A percentile compares a stretch with the other conserved stretches of the same genome.
These are phyloP conservation scores for Pachypanchax playfairii DNA, from an alignment of 2,113 vertebrate species.

Conservation along the genomic window DNA sequence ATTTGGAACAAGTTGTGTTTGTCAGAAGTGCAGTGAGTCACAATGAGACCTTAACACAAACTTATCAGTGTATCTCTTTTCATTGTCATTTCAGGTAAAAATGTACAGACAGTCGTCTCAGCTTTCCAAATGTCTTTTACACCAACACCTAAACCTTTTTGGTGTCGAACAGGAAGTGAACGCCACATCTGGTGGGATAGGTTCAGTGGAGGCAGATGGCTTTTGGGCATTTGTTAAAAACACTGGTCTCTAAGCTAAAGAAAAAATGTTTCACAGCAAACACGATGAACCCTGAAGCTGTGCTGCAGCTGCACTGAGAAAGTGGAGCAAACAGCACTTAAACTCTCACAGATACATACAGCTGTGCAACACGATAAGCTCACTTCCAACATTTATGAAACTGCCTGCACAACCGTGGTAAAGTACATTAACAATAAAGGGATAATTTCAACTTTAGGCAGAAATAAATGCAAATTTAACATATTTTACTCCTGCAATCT, in stretches of 20 bases:
- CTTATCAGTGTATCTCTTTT: not conserved
- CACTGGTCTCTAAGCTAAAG: slow-evolving; percentile 21
- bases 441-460: slow-evolving; percentile 24
- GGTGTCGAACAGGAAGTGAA: not conserved
- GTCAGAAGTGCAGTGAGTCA: too few relatives aligned
- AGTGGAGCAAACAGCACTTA: slow-evolving; percentile 24
- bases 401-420: slow-evolving; percentile 18
- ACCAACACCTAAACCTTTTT: not conserved
- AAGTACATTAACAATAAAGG: slow-evolving; percentile 38
- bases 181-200: not conserved
- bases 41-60: not conserved
- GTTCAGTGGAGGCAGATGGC: slow-evolving; percentile 14
- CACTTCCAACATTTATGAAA: slow-evolving; percentile 20
- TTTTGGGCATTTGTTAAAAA: slow-evolving; percentile 14
- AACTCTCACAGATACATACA: slow-evolving; percentile 1
- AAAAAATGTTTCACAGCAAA: slow-evolving; percentile 40
- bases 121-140: too few relatives aligned
- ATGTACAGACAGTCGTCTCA: too few relatives aligned
- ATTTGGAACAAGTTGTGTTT: too few relatives aligned
- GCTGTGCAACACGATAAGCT: slow-evolving; percentile 48
- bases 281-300: slow-evolving; percentile 30
- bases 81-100: not conserved
- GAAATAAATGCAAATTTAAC: slow-evolving; percentile 10
- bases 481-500: not conserved
- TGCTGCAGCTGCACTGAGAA: slow-evolving; percentile 41